These are phyloP conservation scores for Drosophila fulvimacula DNA, from an alignment of 2,888 invertebrate genomes.

Conservation along the genomic window DNA sequence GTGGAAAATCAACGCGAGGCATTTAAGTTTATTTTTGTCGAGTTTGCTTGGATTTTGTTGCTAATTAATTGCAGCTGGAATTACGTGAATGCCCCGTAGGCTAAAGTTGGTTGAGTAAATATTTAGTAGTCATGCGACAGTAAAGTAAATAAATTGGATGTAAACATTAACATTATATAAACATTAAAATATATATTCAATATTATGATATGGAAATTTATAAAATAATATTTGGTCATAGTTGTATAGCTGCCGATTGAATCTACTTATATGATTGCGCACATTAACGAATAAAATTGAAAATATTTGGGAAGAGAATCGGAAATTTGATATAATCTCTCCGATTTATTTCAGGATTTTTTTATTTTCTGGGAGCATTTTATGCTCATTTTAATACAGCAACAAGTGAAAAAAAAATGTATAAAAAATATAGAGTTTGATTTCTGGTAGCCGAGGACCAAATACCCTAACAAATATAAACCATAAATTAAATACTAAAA, in stretches of 20 bases:
- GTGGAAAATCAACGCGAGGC: constrained; percentile 67
- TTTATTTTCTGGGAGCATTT: no score
- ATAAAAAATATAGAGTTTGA: background rate
- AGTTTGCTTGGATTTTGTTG: constrained; percentile 76
- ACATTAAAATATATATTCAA: background rate
- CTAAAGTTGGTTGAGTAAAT: no score
- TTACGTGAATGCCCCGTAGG: constrained; percentile 22
- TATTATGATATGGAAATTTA: background rate
- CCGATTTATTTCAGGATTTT: no score
- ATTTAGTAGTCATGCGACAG: background rate
- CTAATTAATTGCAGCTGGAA: constrained; percentile 72
- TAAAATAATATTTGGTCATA: no score
- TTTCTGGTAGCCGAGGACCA: background rate
- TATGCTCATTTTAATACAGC: no score
- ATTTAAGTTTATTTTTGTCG: constrained; percentile 54
- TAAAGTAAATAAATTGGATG: background rate
- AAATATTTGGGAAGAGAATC: background rate
- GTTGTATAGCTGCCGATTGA: no score
- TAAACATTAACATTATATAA: no score
- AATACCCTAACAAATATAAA: background rate
- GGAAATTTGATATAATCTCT: background rate
- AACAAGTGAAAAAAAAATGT: no score
- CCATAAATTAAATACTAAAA: no score
- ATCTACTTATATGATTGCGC: background rate
- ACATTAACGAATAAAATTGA: background rate